phyloP scores from a whole-genome alignment of 2,888 invertebrate genomes.

The Philonicus albiceps region DNA sequence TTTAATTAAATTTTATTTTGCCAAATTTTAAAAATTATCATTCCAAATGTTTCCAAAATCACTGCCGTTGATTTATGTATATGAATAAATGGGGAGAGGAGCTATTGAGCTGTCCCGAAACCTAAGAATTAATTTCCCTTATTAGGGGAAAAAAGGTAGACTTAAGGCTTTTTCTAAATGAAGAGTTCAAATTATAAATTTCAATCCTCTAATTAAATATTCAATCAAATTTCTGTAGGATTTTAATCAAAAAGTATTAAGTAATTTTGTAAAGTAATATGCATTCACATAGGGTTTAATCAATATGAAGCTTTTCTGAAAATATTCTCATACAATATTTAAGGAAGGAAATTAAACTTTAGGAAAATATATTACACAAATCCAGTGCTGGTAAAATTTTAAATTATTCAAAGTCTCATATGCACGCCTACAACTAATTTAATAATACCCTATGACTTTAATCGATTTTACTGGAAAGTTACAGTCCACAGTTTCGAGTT shows the following conservation, averaged over 20 bases:
- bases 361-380: too few relatives aligned
- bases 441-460: background rate
- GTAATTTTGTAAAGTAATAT: background rate
- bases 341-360: too few relatives aligned
- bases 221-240: background rate
- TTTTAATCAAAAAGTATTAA: background rate
- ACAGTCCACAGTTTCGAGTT: background rate
- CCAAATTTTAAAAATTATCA: background rate
- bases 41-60: background rate
- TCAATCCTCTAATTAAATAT: background rate
- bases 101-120: background rate
- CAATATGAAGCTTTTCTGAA: too few relatives aligned
- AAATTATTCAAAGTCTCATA: too few relatives aligned
- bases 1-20: background rate
- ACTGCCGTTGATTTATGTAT: background rate
- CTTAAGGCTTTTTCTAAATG: background rate
- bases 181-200: background rate
- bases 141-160: background rate
- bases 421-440: background rate
- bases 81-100: background rate
- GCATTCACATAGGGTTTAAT: background rate
- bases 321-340: too few relatives aligned
- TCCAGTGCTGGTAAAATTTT: background rate
- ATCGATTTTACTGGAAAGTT: background rate
- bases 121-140: background rate